Percentiles rank a stretch among this genome's conserved stretches.
Evolutionary conservation across 2,797 vertebrate species (phyloP).

Genomic region (Merluccius polli): DNA sequence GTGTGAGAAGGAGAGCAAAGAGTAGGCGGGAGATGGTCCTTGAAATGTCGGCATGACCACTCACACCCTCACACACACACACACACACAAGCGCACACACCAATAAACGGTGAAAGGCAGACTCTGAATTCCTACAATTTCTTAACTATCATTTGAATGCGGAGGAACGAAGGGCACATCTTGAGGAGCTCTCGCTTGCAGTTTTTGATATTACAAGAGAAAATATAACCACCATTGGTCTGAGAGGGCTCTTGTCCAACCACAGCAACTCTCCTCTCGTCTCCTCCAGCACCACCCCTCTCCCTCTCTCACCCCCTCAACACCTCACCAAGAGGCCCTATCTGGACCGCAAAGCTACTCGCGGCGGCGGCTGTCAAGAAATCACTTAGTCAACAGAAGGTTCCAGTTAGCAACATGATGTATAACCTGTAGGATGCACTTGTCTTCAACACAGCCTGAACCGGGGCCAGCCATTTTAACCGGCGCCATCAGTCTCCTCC

Average conservation of each 20-base stretch:
- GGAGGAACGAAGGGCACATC: neutral
- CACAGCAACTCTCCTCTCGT: slow-evolving; percentile 24
- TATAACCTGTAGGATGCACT: slow-evolving; percentile 78
- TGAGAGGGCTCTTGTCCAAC: slow-evolving; percentile 58
- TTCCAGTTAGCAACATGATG: slow-evolving; percentile 76
- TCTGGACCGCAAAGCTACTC: slow-evolving; percentile 51
- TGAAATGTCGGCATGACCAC: neutral
- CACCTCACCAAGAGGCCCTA: slow-evolving; percentile 46
- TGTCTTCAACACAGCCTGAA: slow-evolving; percentile 75
- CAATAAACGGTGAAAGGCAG: neutral
- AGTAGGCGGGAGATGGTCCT: slow-evolving; percentile 17
- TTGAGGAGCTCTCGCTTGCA: neutral
- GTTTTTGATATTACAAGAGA: neutral
- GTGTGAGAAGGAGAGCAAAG: slow-evolving; percentile 12
- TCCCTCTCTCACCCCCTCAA: neutral
- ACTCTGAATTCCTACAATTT: neutral
- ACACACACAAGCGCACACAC: too few relatives aligned
- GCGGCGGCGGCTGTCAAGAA: slow-evolving; percentile 78
- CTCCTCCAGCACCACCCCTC: slow-evolving; percentile 66
- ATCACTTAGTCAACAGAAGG: slow-evolving; percentile 80
- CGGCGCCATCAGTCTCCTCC: slow-evolving; percentile 81
- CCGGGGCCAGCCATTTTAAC: slow-evolving; percentile 72
- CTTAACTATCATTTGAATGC: neutral
- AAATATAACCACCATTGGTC: slow-evolving; percentile 21
- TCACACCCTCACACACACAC: neutral